Evolutionary conservation across 2,113 vertebrate genomes (phyloP), one percentile per base, ranked within the genome.

Genomic region (Podilymbus podiceps): DNA sequence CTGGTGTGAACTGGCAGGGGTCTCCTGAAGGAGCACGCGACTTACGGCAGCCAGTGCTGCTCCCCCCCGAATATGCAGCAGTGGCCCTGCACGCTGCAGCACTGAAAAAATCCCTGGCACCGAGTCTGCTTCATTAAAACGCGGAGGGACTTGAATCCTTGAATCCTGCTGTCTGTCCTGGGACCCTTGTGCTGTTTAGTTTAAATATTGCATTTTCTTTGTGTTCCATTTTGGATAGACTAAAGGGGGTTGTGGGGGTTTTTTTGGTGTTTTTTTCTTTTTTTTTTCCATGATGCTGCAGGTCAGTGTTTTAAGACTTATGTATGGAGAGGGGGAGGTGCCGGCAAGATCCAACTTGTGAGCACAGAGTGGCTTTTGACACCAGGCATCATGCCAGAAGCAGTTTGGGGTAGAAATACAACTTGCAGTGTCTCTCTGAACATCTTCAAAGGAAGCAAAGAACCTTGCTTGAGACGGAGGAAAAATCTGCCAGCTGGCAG

Each of bases 371-470:
- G 58, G 67, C 10, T 84, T 80, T 59, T 67, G 42, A 24, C 59
- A 46, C 12, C 0, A 1, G 7, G 15, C 9, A 24, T 35, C 17
- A 14, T 2, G 2, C 11, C 66, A 27, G 24, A 35, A 24, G 17
- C 18, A n/a, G 24, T 19, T 28, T 73, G 63, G 60, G 27, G 16
- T 58, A 77, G 80, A 86, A 84, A 67, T 8, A 52, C 3, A 53
- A 40, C 33, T 40, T 81, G 44, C 24, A 74, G 44, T 64, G n/a
- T 44, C 38, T 15, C 55, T 75, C 24, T 68, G 33, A 66, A 5
- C 20, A 42, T 28, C 21, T 74, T 59, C 30, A 71, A 35, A 78
- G n/a, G 24, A 78, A 58, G 40, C 6, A 49, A 44, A 47, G 82
- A 63, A 5, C 6, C 17, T 38, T 33, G 6, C 46, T 68, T 42